Evolutionary conservation across 2,888 invertebrate species (phyloP), one percentile per base, ranked within the genome.

Genomic region (Epistrophella euchroma): DNA sequence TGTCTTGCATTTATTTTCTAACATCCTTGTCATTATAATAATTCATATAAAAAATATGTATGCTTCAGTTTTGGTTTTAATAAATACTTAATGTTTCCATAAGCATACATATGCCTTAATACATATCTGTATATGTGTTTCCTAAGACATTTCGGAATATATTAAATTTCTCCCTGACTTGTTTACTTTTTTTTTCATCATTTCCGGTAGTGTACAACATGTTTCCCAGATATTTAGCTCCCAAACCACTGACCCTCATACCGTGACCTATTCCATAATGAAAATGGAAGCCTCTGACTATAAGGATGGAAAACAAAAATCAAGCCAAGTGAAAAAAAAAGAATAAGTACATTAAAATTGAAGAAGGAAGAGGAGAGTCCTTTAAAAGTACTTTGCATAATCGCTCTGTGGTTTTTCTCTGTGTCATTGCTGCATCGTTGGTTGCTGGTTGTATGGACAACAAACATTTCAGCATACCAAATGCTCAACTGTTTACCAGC

Each of bases 321-420:
- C 62, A 17, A 71, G 35, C 60, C 62, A 50, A 75, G 80, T 28
- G 35, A 55, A 43, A 83, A 70, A 74, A 73, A 73, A 74, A 73
- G 32, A 68, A 60, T 64, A 86, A 81, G 71, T 76, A 71, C 86
- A 81, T 86, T 86, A 77, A 86, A 81, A 86, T 86, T 73, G 77
- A 68, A 74, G 55, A 64, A 77, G 25, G 60, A 58, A 77, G 81
- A 74, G 70, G 77, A 76, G 77, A 86, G 81, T 86, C 77, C 86
- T 86, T 74, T 76, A 86, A 86, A 86, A 78, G 82, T 82, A 82
- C 86, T 86, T 86, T 77, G 82, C 86, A 86, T 86, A 86, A 86
- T 86, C 86, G 82, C 64, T 78, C 17, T 64, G 77, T 77, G 71
- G 58, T 72, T 52, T 60, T 72, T 28, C 60, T 68, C 37, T 66